Base-by-base conservation (phyloP, 2,888 invertebrate genomes). In the Rhingia campestris region DNA sequence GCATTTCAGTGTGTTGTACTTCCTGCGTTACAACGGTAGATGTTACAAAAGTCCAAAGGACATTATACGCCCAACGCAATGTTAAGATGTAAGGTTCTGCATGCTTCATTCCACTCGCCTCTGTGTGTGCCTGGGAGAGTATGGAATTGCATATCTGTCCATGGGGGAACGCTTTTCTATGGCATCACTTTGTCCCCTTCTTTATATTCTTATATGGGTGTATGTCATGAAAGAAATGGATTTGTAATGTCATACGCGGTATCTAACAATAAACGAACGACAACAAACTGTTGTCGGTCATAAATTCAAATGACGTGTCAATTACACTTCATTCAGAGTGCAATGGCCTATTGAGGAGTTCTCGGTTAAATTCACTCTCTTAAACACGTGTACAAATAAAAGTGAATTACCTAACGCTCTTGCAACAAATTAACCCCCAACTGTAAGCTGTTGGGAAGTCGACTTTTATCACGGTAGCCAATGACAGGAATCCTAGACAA, bases 221-320 rank as follows among this genome's bases (percentile, higher is more conserved):
- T 22, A 22, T 22, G 51, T 35, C 64, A 45, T 47, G 41, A 14
- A 32, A 72, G 41, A 7, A 66, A 54, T 51, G 63, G 33, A 70
- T 33, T 79, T 64, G 59, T 53, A 61, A 80, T 49, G 53, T 61
- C 64, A 79, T 61, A 73, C 64, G 10, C 7, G 22, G 58, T 54
- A 79, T 79, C 67, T 63, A 67, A 79, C 51, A 51, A 59, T 14
- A 59, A 43, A 45, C 43, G n/a, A 14, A 6, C 67, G 12, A 51
- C 58, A 49, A 51, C 49, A 49, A 59, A 51, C 58, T 22, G 22
- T 22, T 22, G 22, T 32, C 63, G 63, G 63, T 64, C 70, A 80
- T 84, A 84, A 64, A 84, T 84, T 74, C 32, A 75, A 84, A 84
- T 80, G 74, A 72, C 79, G 84, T 80, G 70, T 75, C 70, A 66